A percentile compares a stretch with the other conserved stretches of the same genome.
Evolutionary conservation across 2,113 vertebrate species (phyloP).

Genomic region (Sturnira hondurensis): DNA sequence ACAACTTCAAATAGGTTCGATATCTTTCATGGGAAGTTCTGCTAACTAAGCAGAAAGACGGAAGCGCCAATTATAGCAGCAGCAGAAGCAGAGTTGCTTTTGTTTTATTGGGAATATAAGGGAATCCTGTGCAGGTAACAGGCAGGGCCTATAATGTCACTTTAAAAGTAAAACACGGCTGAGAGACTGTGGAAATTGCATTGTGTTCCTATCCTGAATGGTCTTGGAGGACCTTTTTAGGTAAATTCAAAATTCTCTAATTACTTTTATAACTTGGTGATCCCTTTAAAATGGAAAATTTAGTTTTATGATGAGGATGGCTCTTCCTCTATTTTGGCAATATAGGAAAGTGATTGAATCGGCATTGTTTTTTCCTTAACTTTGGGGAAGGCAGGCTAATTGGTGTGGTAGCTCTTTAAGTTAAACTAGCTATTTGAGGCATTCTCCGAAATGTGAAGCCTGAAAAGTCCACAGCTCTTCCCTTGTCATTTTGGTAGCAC

Average conservation of each 20-base stretch:
- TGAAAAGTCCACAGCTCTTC: slow-evolving; percentile 74
- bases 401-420: slow-evolving; percentile 58
- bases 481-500: slow-evolving; percentile 62
- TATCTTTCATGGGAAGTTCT: slow-evolving; percentile 72
- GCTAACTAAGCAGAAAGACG: slow-evolving; percentile 65
- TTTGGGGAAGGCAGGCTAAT: slow-evolving; percentile 50
- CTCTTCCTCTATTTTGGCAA: slow-evolving; percentile 41
- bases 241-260: not conserved
- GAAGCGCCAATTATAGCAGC: slow-evolving; percentile 62
- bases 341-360: slow-evolving; percentile 62
- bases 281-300: not conserved
- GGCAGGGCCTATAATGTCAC: not conserved
- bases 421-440: slow-evolving; percentile 29
- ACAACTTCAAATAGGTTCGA: slow-evolving; percentile 72
- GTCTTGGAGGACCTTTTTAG: not conserved
- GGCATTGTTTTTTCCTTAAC: slow-evolving; percentile 68
- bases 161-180: slow-evolving; percentile 16
- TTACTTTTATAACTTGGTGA: slow-evolving; percentile 17
- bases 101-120: slow-evolving; percentile 53
- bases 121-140: slow-evolving; percentile 30
- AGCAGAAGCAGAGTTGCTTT: slow-evolving; percentile 62
- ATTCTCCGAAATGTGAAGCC: slow-evolving; percentile 75
- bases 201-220: not conserved
- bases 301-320: not conserved
- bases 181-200: not conserved